These are phyloP conservation scores for Oophaga pumilio DNA, from an alignment of 2,113 vertebrate species.

Conservation along the genomic window DNA sequence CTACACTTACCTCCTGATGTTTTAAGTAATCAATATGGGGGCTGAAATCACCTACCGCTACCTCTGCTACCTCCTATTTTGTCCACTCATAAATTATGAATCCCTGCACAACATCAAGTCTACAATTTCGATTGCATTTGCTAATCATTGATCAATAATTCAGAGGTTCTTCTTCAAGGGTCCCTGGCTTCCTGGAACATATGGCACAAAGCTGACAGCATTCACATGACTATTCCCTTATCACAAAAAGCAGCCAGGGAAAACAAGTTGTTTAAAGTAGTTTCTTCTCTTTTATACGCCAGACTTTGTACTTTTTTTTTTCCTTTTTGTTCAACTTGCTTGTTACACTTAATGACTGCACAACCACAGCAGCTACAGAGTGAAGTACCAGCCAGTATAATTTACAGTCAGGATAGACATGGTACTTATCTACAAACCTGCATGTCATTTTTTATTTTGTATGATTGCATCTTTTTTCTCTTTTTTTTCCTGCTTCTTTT, in stretches of 20 bases:
- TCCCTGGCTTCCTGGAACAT: constrained; percentile 86
- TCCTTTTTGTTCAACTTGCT: constrained; percentile 56
- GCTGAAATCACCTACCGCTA: constrained; percentile 91
- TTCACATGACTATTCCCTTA: constrained; percentile 76
- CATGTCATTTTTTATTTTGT: constrained; percentile 61
- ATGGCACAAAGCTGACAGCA: constrained; percentile 79
- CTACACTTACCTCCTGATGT: constrained; percentile 92
- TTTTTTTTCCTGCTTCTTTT: constrained; percentile 20
- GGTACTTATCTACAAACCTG: constrained; percentile 63
- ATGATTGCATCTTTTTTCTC: constrained; percentile 61
- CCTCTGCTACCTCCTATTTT: constrained; percentile 94
- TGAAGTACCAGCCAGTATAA: constrained; percentile 70
- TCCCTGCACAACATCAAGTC: constrained; percentile 86
- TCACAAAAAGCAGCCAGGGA: constrained; percentile 70
- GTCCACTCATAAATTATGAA: constrained; percentile 98
- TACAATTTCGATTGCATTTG: constrained; percentile 98
- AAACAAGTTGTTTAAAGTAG: constrained; percentile 77
- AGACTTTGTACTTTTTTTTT: constrained; percentile 56
- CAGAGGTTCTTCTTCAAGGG: constrained; percentile 86
- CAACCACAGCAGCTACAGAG: constrained; percentile 60
- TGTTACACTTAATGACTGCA: constrained; percentile 67
- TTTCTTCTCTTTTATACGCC: constrained; percentile 58
- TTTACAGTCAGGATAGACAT: constrained; percentile 69
- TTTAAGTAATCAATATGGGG: constrained; percentile 96
- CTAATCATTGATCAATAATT: constrained; percentile 99